Evolutionary conservation across 2,888 invertebrate genomes (phyloP), one percentile per base, ranked within the genome.

Genomic region (Mallateleia sp.): DNA sequence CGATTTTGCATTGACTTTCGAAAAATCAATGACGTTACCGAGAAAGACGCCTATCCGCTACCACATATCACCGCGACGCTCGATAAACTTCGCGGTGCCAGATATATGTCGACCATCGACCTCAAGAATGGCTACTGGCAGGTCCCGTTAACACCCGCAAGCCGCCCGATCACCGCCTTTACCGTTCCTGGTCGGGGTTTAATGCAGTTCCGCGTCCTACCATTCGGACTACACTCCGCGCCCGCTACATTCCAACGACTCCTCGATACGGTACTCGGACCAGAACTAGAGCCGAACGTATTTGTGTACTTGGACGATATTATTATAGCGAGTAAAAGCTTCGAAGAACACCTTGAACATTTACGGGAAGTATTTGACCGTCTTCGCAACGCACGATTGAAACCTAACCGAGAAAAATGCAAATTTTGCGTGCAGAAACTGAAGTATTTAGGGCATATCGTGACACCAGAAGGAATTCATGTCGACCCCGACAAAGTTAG

Each of bases 161-260:
- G 38, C 14, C 5, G 11, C 5, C 38, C 38, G 2, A 38, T 38
- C 38, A 38, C 38, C 11, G 38, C 38, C 11, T 38, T 38, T 38
- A 38, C 38, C 8, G 14, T 38, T 2, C 38, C 38, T 2, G 38
- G 38, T 2, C 8, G 11, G 38, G 38, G 38, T 2, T 11, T 38
- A 5, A 38, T 9, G 11, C 38, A 93, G 9, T 94, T 94, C 56
- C 83, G 50, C 1, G 86, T 91, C 0, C 88, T 93, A 2, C 47
- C 66, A 8, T 66, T 66, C 11, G 50, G 50, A 0, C 28, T 66
- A 3, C 66, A 66, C 18, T 47, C 66, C 7, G 67, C 67, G 7
- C 67, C 34, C 8, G 67, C 67, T 1, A 67, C 67, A 4, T 67
- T 67, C 14, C 52, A 50, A 14, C 38, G 22, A 2, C 24, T 62